Conservation (phyloP, 2,797 vertebrate species). For the Mormyrops boulengeri region DNA sequence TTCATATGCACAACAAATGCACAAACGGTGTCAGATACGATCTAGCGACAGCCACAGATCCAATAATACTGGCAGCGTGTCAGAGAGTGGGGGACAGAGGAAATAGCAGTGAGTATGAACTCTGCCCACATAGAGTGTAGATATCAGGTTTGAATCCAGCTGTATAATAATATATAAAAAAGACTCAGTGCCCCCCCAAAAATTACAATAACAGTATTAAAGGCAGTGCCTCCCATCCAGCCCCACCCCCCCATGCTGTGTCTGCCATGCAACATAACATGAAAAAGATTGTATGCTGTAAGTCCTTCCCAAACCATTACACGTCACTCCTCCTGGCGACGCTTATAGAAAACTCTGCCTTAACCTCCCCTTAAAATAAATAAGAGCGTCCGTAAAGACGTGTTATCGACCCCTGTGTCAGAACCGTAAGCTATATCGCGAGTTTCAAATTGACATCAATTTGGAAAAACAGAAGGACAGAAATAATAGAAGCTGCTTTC, state of each 20-base stretch:
- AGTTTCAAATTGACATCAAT: conserved; percentile 23
- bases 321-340: background rate
- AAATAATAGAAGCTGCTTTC: conserved; percentile 25
- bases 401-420: conserved; percentile 33
- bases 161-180: too few relatives aligned
- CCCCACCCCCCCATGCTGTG: background rate
- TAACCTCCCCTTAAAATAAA: conserved; percentile 1
- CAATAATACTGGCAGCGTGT: background rate
- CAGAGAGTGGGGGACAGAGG: background rate
- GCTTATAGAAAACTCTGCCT: background rate
- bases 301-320: background rate
- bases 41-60: background rate
- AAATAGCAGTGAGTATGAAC: background rate
- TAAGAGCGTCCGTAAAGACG: conserved; percentile 25
- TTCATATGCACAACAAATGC: background rate
- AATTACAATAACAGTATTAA: background rate
- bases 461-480: conserved; percentile 28
- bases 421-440: conserved; percentile 25
- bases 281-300: background rate
- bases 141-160: background rate
- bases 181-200: too few relatives aligned
- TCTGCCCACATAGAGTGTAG: background rate
- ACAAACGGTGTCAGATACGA: background rate
- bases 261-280: background rate
- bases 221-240: background rate